Conservation (phyloP, 1,140 invertebrate genomes). For the Zelostemma sp. region DNA sequence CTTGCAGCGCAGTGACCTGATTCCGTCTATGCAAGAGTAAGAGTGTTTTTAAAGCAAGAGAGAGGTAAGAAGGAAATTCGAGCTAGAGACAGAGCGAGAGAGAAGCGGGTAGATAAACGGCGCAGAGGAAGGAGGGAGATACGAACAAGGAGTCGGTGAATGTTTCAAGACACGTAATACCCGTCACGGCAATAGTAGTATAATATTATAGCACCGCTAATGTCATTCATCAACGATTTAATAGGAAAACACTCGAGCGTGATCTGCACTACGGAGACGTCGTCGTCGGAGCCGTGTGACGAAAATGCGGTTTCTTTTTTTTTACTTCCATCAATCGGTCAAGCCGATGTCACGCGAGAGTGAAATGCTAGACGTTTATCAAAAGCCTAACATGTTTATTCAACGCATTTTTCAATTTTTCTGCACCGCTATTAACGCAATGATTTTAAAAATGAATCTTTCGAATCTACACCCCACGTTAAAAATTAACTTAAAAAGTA, state of each 20-base stretch:
- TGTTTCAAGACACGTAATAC: conserved; percentile 67
- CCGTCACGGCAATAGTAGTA: conserved; percentile 67
- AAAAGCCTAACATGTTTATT: no score
- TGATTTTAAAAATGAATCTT: no score
- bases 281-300: conserved; percentile 28
- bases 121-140: conserved; percentile 24
- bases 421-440: no score
- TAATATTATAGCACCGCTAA: conserved; percentile 69
- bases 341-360: background rate
- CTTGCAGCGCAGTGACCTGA: conserved; percentile 70
- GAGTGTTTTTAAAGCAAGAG: conserved; percentile 62
- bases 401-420: no score
- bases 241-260: conserved; percentile 50
- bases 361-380: no score
- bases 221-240: conserved; percentile 69
- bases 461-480: no score
- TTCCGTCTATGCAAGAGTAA: conserved; percentile 66
- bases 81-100: conserved; percentile 24
- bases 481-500: no score
- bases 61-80: conserved; percentile 48
- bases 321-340: no score
- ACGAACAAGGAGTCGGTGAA: conserved; percentile 49
- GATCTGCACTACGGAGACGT: conserved; percentile 29
- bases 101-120: conserved; percentile 22
- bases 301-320: conserved; percentile 40